Evolutionary conservation across 2,888 invertebrate genomes (phyloP).

Genomic region (Chouioia cunea): DNA sequence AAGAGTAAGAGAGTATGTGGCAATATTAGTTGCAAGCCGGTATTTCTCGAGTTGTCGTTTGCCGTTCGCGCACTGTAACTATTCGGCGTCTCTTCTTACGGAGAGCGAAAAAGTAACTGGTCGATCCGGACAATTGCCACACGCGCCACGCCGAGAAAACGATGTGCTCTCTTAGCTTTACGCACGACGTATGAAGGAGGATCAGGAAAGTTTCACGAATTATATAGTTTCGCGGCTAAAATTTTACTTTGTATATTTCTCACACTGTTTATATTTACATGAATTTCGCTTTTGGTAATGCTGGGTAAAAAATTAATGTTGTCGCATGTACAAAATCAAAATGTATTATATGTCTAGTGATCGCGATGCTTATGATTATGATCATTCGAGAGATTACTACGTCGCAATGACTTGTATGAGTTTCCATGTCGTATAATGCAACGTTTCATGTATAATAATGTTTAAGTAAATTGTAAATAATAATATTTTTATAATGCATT

Average conservation of each 20-base stretch:
- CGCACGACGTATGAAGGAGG: constrained; percentile 19
- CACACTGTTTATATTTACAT: constrained; percentile 22
- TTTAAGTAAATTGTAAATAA: too few relatives aligned
- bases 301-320: too few relatives aligned
- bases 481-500: too few relatives aligned
- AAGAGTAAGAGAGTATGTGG: too few relatives aligned
- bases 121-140: background rate
- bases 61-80: background rate
- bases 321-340: too few relatives aligned
- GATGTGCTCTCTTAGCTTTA: background rate
- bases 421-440: too few relatives aligned
- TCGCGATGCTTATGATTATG: too few relatives aligned
- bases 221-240: background rate
- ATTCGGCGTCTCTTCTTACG: constrained; percentile 31
- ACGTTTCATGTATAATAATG: too few relatives aligned
- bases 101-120: constrained; percentile 43
- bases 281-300: constrained; percentile 23
- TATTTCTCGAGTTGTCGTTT: background rate
- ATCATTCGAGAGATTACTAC: too few relatives aligned
- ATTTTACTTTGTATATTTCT: constrained; percentile 14
- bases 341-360: too few relatives aligned
- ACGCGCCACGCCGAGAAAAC: background rate
- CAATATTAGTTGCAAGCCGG: background rate
- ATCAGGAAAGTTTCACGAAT: constrained; percentile 36
- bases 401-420: too few relatives aligned